Evolutionary conservation across 2,888 invertebrate genomes (phyloP).

Genomic region (Dione juno): DNA sequence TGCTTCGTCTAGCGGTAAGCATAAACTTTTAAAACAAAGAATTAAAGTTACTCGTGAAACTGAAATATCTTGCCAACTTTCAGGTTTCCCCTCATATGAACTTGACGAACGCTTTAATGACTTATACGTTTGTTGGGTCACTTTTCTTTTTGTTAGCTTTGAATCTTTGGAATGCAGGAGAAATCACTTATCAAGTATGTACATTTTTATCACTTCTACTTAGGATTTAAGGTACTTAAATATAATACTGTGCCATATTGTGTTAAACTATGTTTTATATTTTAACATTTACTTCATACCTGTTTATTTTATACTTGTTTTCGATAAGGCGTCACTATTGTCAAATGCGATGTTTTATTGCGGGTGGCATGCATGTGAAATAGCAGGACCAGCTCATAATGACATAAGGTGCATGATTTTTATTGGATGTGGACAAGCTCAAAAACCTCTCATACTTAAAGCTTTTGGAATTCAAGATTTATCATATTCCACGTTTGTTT

Average conservation of each 20-base stretch:
- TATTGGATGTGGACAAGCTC: constrained; percentile 73
- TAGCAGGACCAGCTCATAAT: constrained; percentile 53
- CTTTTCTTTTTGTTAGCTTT: constrained; percentile 69
- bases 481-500: constrained; percentile 74
- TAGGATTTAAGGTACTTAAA: no score
- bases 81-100: constrained; percentile 71
- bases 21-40: constrained; percentile 34
- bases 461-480: constrained; percentile 77
- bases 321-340: constrained; percentile 67
- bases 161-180: constrained; percentile 76
- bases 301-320: no score
- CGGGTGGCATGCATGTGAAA: constrained; percentile 68
- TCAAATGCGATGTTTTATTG: constrained; percentile 70
- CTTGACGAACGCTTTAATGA: constrained; percentile 74
- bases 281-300: not conserved
- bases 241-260: no score
- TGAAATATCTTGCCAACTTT: constrained; percentile 46
- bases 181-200: constrained; percentile 71
- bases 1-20: constrained; percentile 73
- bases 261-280: no score
- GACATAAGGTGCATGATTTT: constrained; percentile 66
- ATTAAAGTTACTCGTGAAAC: constrained; percentile 36
- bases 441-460: constrained; percentile 73
- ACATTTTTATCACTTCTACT: not conserved
- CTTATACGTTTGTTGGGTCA: constrained; percentile 71